A percentile compares a stretch with the other conserved stretches of the same genome.
phyloP scores from a whole-genome alignment of 64 coral and sea anemone genomes.

The Platygyra sinensis region DNA sequence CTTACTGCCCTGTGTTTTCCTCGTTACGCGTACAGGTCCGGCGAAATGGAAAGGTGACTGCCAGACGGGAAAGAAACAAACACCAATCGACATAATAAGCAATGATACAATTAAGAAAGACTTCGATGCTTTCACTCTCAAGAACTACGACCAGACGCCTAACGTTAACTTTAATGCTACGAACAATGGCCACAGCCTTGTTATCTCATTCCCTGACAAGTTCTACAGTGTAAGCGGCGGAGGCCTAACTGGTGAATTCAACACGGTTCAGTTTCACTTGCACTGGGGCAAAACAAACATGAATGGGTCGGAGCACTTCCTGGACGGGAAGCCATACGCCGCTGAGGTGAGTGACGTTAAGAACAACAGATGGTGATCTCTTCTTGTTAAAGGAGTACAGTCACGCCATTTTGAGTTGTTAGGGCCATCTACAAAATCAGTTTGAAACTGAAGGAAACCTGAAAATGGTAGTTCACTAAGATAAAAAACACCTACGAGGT shows the following conservation, averaged over 20 bases:
- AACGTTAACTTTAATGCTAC: neutral
- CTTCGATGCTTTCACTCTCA: neutral
- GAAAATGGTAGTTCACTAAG: too few relatives aligned
- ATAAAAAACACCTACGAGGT: too few relatives aligned
- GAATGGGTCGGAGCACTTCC: slow-evolving; percentile 48
- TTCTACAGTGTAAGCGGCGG: slow-evolving; percentile 31
- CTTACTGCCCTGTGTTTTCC: neutral
- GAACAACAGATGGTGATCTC: too few relatives aligned
- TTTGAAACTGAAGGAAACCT: too few relatives aligned
- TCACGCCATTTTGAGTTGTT: too few relatives aligned
- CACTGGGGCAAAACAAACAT: slow-evolving; percentile 33
- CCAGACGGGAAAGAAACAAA: slow-evolving; percentile 30
- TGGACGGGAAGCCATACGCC: slow-evolving; percentile 17
- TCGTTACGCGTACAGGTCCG: neutral
- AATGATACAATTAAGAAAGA: neutral
- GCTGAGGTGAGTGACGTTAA: slow-evolving; percentile 36
- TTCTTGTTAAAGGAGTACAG: too few relatives aligned
- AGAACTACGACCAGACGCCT: slow-evolving; percentile 12
- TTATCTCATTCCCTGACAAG: neutral
- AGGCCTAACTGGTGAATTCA: slow-evolving; percentile 13
- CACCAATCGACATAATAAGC: slow-evolving; percentile 45
- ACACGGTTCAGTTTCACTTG: slow-evolving; percentile 38
- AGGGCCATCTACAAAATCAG: too few relatives aligned
- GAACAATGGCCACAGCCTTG: slow-evolving; percentile 39
- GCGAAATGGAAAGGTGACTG: neutral